Percentiles rank a stretch among this genome's conserved stretches.
phyloP scores from a whole-genome alignment of 1,140 invertebrate genomes.

The Ctenoplectra terminalis region DNA sequence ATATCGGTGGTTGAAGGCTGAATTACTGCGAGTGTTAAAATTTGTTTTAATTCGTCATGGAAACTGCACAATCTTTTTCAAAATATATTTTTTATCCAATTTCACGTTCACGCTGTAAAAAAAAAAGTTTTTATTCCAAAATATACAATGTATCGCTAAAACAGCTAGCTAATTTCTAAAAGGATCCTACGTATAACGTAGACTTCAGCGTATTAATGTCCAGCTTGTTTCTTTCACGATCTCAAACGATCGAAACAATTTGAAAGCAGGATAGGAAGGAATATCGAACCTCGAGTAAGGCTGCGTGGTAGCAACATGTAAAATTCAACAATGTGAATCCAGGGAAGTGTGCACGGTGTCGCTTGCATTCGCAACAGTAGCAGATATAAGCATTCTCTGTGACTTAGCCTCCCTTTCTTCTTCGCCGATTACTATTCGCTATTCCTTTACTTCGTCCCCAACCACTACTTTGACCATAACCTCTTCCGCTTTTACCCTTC shows the following conservation, averaged over 20 bases:
- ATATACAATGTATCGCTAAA: too few relatives aligned
- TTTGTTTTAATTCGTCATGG: too few relatives aligned
- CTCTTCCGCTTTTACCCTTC: conserved; percentile 48
- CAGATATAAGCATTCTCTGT: conserved; percentile 28
- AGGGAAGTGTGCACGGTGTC: conserved; percentile 48
- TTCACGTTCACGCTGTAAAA: too few relatives aligned
- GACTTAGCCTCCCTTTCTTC: neutral
- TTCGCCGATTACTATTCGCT: conserved; percentile 56
- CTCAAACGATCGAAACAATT: conserved; percentile 18
- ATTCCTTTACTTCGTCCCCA: conserved; percentile 53
- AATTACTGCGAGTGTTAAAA: too few relatives aligned
- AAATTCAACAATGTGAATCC: conserved; percentile 69
- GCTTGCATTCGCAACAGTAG: conserved; percentile 46
- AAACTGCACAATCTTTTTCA: too few relatives aligned
- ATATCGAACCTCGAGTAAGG: conserved; percentile 24
- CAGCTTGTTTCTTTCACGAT: conserved; percentile 7
- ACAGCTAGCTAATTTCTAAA: too few relatives aligned
- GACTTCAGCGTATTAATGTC: neutral
- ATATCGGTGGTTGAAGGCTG: too few relatives aligned
- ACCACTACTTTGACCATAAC: conserved; percentile 47
- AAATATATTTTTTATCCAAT: too few relatives aligned
- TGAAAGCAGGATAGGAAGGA: conserved; percentile 6
- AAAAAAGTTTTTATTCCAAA: too few relatives aligned
- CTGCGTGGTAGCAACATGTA: conserved; percentile 58
- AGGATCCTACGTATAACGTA: too few relatives aligned